A percentile compares a stretch with the other conserved stretches of the same genome.
phyloP scores from a whole-genome alignment of 1,140 invertebrate species.

The Lutraria rhynchaena region DNA sequence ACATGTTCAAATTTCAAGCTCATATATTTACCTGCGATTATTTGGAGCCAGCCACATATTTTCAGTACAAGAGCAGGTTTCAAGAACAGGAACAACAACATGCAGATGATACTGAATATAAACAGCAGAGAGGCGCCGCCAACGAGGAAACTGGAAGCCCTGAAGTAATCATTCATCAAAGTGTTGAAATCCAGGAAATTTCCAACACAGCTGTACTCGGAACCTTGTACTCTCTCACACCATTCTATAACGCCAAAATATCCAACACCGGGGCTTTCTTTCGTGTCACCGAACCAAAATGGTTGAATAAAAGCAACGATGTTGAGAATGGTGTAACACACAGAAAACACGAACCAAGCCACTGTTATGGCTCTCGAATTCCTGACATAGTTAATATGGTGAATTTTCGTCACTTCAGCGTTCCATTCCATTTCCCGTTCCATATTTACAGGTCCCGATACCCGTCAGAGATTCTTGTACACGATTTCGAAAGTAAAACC shows the following conservation, averaged over 20 bases:
- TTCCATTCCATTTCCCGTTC: conserved; percentile 69
- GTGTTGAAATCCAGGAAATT: conserved; percentile 91
- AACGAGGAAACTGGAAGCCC: conserved; percentile 92
- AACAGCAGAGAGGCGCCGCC: conserved; percentile 93
- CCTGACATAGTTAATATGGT: conserved; percentile 90
- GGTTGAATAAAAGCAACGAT: conserved; percentile 97
- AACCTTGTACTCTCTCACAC: conserved; percentile 85
- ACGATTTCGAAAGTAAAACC: conserved; percentile 9
- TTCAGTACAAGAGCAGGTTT: conserved; percentile 96
- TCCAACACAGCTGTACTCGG: conserved; percentile 87
- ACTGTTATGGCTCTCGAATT: conserved; percentile 98
- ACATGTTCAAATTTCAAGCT: too few relatives aligned
- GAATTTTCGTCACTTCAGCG: conserved; percentile 75
- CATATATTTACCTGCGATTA: conserved; percentile 94
- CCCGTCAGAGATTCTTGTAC: not conserved
- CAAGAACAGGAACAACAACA: conserved; percentile 96
- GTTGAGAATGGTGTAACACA: conserved; percentile 97
- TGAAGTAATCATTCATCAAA: conserved; percentile 91
- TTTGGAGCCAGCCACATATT: conserved; percentile 93
- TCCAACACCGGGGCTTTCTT: conserved; percentile 92
- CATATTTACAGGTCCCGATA: conserved; percentile 48
- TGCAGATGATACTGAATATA: conserved; percentile 90
- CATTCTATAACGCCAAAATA: conserved; percentile 96
- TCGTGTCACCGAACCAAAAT: conserved; percentile 93
- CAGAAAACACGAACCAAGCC: conserved; percentile 96